phyloP scores from a whole-genome alignment of 2,888 invertebrate genomes.

The Tenodera sinensis region DNA sequence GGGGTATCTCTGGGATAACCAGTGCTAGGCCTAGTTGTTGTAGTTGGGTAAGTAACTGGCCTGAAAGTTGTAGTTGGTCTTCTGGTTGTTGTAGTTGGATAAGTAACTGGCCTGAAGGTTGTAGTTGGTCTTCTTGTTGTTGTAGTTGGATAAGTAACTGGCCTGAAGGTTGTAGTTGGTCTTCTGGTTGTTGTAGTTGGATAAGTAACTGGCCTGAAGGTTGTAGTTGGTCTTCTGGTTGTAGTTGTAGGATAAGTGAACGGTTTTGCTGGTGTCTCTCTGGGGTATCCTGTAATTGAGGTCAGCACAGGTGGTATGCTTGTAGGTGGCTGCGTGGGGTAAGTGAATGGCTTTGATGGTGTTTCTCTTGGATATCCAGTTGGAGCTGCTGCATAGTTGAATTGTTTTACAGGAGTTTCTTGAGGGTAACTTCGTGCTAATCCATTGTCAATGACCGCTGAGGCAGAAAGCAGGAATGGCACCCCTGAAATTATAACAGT shows the following conservation, averaged over 20 bases:
- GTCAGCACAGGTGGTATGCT: not conserved
- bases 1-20: no score
- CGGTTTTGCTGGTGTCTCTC: not conserved
- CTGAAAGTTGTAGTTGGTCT: not conserved
- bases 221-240: not conserved
- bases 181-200: not conserved
- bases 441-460: not conserved
- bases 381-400: not conserved
- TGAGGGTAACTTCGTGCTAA: not conserved
- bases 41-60: not conserved
- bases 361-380: not conserved
- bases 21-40: not conserved
- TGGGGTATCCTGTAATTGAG: not conserved
- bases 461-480: not conserved
- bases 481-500: not conserved
- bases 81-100: not conserved
- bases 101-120: not conserved
- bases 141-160: not conserved
- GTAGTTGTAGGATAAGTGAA: not conserved
- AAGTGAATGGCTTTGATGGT: not conserved
- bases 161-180: not conserved
- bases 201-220: not conserved
- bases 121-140: not conserved
- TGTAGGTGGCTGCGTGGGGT: not conserved
- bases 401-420: not conserved